Percentiles rank a stretch among this genome's conserved stretches.
Evolutionary conservation across 2,113 vertebrate genomes (phyloP).

Genomic region (Trinectes maculatus): DNA sequence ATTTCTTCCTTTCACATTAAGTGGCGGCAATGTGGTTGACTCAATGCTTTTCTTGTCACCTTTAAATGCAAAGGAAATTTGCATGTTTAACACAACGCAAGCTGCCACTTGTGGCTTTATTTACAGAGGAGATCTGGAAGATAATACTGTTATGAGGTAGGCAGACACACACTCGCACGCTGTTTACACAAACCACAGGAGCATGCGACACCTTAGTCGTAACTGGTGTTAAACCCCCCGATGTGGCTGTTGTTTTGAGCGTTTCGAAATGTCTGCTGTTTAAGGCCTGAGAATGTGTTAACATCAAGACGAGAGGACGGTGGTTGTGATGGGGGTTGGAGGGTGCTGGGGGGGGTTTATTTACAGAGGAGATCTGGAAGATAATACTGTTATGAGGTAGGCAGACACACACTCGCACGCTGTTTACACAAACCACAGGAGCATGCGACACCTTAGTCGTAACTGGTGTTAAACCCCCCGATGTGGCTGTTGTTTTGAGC

Average conservation of each 20-base stretch:
- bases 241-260: conserved; percentile 69
- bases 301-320: conserved; percentile 75
- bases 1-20: conserved; percentile 42
- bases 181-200: conserved; percentile 77
- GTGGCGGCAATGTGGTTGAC: conserved; percentile 52
- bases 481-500: conserved; percentile 69
- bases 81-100: conserved; percentile 60
- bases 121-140: conserved; percentile 54
- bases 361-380: conserved; percentile 54
- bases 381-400: conserved; percentile 46
- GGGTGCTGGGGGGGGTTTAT: conserved; percentile 1
- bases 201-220: conserved; percentile 79
- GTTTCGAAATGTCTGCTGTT: conserved; percentile 78
- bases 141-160: conserved; percentile 46
- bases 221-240: conserved; percentile 79
- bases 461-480: conserved; percentile 79
- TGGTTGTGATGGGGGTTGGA: conserved; percentile 25
- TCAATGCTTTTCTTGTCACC: conserved; percentile 55
- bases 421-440: conserved; percentile 77
- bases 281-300: conserved; percentile 75
- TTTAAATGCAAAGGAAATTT: conserved; percentile 63
- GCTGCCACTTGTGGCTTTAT: conserved; percentile 63
- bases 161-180: conserved; percentile 22
- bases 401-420: conserved; percentile 38
- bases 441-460: conserved; percentile 79